Percentiles rank a stretch among this genome's conserved stretches.
Conservation (phyloP, 2,888 invertebrate genomes). For the Elysia crispata region DNA sequence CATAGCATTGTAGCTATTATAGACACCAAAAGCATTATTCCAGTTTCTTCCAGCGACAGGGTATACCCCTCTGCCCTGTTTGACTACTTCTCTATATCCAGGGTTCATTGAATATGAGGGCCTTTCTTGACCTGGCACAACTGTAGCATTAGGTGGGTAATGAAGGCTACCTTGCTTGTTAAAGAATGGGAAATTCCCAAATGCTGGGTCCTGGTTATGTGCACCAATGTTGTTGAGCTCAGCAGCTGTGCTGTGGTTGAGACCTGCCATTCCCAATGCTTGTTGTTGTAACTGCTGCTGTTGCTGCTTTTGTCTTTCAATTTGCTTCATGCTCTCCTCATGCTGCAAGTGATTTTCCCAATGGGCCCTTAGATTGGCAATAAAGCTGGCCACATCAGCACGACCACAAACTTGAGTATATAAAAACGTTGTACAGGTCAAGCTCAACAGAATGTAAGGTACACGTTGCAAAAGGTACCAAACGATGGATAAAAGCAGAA, state of each 20-base stretch:
- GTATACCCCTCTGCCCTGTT: constrained; percentile 9
- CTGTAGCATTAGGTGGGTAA: constrained; percentile 52
- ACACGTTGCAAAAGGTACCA: constrained; percentile 68
- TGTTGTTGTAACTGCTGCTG: constrained; percentile 48
- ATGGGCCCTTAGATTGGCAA: constrained; percentile 59
- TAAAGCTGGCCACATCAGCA: constrained; percentile 62
- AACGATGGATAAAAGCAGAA: constrained; percentile 59
- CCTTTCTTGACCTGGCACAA: constrained; percentile 50
- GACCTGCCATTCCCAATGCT: constrained; percentile 33
- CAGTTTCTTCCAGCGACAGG: constrained; percentile 1
- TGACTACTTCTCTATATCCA: constrained; percentile 33
- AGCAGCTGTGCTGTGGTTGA: constrained; percentile 34
- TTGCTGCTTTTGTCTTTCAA: constrained; percentile 55
- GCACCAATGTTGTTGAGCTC: constrained; percentile 17
- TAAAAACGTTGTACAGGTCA: constrained; percentile 65
- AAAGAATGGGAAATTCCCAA: constrained; percentile 37
- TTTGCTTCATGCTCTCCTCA: constrained; percentile 68
- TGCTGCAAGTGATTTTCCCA: constrained; percentile 75
- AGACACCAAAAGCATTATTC: constrained; percentile 29
- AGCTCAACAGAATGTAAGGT: constrained; percentile 63
- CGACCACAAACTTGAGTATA: constrained; percentile 68
- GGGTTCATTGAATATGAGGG: constrained; percentile 45
- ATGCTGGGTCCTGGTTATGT: constrained; percentile 17
- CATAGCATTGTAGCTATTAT: not conserved
- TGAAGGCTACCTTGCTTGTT: constrained; percentile 37